Conservation (phyloP, 2,888 invertebrate species). For the Andrena chrysosceles region DNA sequence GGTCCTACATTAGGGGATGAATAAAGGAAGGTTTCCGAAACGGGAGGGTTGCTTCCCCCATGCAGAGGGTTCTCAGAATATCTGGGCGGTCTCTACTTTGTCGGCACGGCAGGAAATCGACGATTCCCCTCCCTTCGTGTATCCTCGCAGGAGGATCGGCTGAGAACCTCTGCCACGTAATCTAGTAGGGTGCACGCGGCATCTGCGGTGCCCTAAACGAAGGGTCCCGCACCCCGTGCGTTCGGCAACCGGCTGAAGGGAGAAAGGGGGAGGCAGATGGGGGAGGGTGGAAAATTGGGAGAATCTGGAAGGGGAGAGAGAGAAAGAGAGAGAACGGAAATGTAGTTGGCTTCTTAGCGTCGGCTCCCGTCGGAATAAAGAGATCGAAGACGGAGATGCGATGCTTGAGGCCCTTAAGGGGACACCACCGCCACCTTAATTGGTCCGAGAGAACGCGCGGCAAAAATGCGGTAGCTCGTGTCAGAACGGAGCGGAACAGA, state of each 20-base stretch:
- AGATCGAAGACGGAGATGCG: constrained; percentile 55
- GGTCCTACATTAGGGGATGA: constrained; percentile 77
- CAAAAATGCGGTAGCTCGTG: constrained; percentile 13
- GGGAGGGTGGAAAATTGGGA: constrained; percentile 56
- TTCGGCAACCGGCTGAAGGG: constrained; percentile 16
- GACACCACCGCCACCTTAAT: constrained; percentile 36
- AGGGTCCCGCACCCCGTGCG: constrained; percentile 65
- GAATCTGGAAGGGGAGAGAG: constrained; percentile 21
- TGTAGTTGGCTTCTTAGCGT: constrained; percentile 61
- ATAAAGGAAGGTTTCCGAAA: constrained; percentile 74
- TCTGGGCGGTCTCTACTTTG: background rate
- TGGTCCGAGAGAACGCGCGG: constrained; percentile 40
- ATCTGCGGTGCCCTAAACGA: constrained; percentile 72
- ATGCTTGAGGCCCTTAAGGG: constrained; percentile 35
- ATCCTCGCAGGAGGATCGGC: background rate
- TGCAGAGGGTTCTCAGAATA: constrained; percentile 54
- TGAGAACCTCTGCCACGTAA: constrained; percentile 65
- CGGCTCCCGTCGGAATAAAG: constrained; percentile 44
- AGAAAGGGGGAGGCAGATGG: constrained; percentile 22
- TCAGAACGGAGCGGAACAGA: background rate
- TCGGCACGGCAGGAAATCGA: background rate
- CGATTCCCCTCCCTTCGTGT: background rate
- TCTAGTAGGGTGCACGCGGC: constrained; percentile 66
- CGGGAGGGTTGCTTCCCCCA: constrained; percentile 63
- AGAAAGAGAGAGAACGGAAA: constrained; percentile 55